These are phyloP conservation scores for Drosophila paulistorum DNA, from an alignment of 1,140 invertebrate genomes.

Conservation along the genomic window DNA sequence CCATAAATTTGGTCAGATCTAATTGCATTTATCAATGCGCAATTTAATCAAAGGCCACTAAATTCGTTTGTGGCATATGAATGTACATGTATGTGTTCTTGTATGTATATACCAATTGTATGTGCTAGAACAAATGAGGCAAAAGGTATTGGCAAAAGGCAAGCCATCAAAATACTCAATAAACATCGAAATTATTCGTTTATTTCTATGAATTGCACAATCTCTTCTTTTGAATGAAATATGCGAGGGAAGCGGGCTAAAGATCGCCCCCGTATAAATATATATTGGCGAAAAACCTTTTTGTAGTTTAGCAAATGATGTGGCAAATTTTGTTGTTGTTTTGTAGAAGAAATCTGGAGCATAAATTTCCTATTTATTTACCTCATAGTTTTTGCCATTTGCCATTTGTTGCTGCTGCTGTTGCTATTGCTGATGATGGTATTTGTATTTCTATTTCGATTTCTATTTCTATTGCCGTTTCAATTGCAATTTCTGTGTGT, in stretches of 20 bases:
- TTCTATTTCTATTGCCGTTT: conserved; percentile 5
- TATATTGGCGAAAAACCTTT: background rate
- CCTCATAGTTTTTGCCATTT: conserved; percentile 6
- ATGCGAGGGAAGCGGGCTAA: background rate
- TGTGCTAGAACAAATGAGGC: no score
- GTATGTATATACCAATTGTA: no score
- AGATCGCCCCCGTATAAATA: background rate
- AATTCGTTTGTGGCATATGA: no score
- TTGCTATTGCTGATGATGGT: background rate
- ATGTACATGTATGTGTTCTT: no score
- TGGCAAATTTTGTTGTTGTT: conserved; percentile 2
- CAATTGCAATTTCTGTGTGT: conserved; percentile 10
- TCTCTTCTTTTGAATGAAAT: no score
- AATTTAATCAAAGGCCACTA: no score
- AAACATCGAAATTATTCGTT: no score
- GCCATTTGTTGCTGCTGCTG: conserved; percentile 4
- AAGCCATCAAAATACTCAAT: no score
- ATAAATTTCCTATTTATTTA: conserved; percentile 13
- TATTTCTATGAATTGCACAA: no score
- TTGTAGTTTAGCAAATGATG: conserved; percentile 4
- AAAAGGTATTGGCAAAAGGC: no score
- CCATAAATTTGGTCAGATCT: no score
- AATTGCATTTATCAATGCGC: no score
- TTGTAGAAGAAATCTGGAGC: background rate
- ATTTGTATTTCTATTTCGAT: background rate